These are phyloP conservation scores for Misgurnus mizolepis DNA, from an alignment of 2,113 vertebrate species.

Conservation along the genomic window DNA sequence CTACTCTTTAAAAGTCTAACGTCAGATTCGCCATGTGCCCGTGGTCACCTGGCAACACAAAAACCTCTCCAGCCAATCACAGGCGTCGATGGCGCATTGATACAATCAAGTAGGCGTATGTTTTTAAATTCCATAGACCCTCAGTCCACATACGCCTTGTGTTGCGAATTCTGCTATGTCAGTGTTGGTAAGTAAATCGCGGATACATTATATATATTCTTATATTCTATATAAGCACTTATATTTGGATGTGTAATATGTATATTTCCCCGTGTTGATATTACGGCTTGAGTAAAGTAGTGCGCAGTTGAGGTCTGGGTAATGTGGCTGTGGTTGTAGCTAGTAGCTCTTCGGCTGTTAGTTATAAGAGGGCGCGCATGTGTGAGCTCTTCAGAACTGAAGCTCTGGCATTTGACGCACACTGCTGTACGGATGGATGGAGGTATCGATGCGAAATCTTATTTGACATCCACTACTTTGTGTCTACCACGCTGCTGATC, in stretches of 20 bases:
- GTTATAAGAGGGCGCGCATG: constrained; percentile 29
- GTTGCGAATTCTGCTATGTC: not conserved
- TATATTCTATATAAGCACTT: not conserved
- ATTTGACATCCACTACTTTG: constrained; percentile 48
- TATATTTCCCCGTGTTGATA: not conserved
- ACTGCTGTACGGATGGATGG: constrained; percentile 54
- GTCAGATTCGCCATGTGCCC: constrained; percentile 42
- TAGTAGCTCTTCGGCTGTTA: constrained; percentile 19
- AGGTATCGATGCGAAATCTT: constrained; percentile 43
- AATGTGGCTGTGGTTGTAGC: not conserved
- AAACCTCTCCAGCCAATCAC: constrained; percentile 72
- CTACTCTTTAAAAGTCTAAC: not conserved
- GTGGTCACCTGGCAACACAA: constrained; percentile 70
- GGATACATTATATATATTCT: not conserved
- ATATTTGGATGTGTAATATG: not conserved
- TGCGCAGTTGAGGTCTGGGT: constrained; percentile 16
- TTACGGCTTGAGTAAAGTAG: constrained; percentile 33
- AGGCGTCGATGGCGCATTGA: constrained; percentile 61
- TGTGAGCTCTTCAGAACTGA: constrained; percentile 12
- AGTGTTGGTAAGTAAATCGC: constrained; percentile 7
- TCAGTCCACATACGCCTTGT: not conserved
- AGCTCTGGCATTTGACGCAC: not conserved
- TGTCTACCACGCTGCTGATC: constrained; percentile 45
- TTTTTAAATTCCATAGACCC: constrained; percentile 20
- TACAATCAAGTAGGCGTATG: constrained; percentile 46